These are phyloP conservation scores for Trachelipus rathkii DNA, from an alignment of 1,140 invertebrate species.

Conservation along the genomic window DNA sequence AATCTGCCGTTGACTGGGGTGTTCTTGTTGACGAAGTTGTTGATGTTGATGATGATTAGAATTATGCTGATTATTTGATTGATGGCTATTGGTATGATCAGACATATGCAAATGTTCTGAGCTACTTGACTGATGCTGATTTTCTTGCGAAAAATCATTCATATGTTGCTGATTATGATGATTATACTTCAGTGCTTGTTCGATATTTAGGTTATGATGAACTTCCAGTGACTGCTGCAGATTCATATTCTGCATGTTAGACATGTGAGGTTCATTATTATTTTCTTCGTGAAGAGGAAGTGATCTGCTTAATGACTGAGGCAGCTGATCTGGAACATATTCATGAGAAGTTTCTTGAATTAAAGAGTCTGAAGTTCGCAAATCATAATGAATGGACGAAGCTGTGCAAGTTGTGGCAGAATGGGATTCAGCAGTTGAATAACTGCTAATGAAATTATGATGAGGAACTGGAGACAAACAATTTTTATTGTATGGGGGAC, in stretches of 20 bases:
- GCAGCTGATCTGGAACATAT: not conserved
- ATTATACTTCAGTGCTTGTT: not conserved
- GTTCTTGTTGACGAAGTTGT: not conserved
- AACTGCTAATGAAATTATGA: not conserved
- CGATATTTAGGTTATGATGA: not conserved
- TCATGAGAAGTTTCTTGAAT: not conserved
- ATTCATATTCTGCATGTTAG: not conserved
- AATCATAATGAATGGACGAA: not conserved
- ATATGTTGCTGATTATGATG: slow-evolving; percentile 3
- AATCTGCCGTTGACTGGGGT: not conserved
- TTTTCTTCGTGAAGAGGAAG: not conserved
- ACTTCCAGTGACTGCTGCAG: not conserved
- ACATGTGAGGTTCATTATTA: not conserved
- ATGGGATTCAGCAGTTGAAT: not conserved
- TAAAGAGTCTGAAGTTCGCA: not conserved
- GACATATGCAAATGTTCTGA: not conserved
- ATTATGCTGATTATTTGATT: not conserved
- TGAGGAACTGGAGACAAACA: not conserved
- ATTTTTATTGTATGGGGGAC: not conserved
- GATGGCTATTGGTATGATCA: not conserved
- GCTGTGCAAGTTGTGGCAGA: not conserved
- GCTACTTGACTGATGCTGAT: not conserved
- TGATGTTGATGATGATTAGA: not conserved
- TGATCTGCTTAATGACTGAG: not conserved
- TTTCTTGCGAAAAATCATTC: not conserved